Conservation (phyloP, 2,888 invertebrate genomes). For the Idaea straminata region DNA sequence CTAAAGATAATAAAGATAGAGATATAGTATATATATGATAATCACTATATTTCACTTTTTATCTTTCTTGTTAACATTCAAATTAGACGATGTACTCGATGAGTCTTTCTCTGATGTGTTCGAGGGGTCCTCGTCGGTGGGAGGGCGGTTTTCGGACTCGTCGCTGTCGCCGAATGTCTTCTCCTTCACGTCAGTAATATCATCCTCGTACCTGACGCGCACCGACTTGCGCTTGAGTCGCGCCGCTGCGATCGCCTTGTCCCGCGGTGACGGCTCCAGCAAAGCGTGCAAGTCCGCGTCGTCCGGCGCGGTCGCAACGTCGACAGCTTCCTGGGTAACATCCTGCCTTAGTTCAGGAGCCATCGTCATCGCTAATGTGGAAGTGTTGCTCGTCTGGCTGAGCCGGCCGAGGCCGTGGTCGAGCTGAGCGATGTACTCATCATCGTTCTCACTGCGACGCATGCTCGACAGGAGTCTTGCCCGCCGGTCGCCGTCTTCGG, state of each 20-base stretch:
- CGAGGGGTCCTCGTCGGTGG: neutral
- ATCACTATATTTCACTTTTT: too few species aligned
- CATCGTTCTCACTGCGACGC: neutral
- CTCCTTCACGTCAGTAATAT: neutral
- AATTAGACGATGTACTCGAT: too few species aligned
- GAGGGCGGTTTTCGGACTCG: neutral
- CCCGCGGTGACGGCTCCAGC: neutral
- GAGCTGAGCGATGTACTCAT: neutral
- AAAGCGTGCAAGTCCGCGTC: neutral
- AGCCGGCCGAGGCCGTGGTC: neutral
- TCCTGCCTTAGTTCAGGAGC: neutral
- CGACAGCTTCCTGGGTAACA: neutral
- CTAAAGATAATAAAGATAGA: too few species aligned
- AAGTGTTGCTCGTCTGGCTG: neutral
- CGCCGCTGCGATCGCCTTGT: neutral
- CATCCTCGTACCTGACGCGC: neutral
- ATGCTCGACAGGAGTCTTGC: too few species aligned
- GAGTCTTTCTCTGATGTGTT: slow-evolving; percentile 1
- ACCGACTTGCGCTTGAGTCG: neutral
- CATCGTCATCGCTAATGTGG: neutral
- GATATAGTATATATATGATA: too few species aligned
- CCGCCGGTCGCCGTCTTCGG: too few species aligned
- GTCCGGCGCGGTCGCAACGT: neutral
- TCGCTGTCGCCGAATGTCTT: neutral
- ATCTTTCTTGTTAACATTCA: too few species aligned